Percentiles rank a stretch among this genome's conserved stretches.
Evolutionary conservation across 2,113 vertebrate genomes (phyloP).

Genomic region (Actenoides hombroni): DNA sequence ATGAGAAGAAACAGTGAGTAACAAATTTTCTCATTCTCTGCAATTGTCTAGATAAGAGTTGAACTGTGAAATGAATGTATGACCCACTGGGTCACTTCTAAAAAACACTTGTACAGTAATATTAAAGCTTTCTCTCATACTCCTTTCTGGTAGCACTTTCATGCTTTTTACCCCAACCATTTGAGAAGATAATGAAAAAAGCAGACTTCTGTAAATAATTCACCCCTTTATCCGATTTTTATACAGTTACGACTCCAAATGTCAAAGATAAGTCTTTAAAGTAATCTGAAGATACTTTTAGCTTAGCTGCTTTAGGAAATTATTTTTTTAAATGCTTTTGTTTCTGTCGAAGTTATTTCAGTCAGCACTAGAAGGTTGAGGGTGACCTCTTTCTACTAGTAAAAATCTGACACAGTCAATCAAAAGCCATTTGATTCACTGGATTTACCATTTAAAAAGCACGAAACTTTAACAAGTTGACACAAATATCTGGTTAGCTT

Average conservation of each 20-base stretch:
- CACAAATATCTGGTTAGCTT: neutral
- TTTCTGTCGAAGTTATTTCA: neutral
- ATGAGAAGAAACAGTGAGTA: constrained; percentile 98
- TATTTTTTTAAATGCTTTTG: neutral
- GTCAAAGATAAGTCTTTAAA: neutral
- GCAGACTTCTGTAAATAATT: neutral
- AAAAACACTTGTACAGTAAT: neutral
- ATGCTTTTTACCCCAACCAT: neutral
- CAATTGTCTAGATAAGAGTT: neutral
- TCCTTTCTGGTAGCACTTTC: neutral
- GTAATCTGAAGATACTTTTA: neutral
- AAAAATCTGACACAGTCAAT: neutral
- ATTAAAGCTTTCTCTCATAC: neutral
- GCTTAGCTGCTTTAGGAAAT: neutral
- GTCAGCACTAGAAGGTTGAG: neutral
- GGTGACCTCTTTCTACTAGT: neutral
- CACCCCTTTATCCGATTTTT: neutral
- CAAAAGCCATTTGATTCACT: neutral
- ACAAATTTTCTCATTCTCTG: neutral
- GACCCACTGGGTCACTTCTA: neutral
- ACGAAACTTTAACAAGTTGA: neutral
- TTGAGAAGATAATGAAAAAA: neutral
- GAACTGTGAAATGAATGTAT: neutral
- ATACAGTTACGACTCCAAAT: neutral
- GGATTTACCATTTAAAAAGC: neutral